Conservation (phyloP, 2,797 vertebrate species). For the Platyrinchus mystaceus region DNA sequence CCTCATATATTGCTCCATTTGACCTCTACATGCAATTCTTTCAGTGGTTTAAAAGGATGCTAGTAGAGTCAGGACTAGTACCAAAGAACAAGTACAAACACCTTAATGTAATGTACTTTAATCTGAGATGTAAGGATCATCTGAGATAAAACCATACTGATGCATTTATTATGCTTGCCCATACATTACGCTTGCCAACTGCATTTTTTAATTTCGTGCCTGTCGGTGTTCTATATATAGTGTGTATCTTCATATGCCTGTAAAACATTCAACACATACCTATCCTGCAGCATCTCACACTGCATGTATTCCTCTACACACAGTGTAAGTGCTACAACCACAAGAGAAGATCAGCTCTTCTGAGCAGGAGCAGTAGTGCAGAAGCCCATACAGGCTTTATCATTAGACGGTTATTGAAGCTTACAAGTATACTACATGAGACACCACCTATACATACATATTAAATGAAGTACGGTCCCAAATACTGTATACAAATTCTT, state of each 20-base stretch:
- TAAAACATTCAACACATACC: not conserved
- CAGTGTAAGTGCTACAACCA: not conserved
- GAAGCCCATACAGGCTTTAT: not conserved
- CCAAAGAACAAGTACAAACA: not conserved
- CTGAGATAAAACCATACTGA: not conserved
- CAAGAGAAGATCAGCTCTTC: not conserved
- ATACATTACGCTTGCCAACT: not conserved
- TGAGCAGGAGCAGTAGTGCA: not conserved
- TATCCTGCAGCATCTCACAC: not conserved
- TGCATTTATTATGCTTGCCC: not conserved
- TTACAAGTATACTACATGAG: not conserved
- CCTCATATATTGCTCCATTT: not conserved
- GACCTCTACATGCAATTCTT: not conserved
- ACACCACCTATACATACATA: not conserved
- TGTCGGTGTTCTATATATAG: not conserved
- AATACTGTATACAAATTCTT: not conserved
- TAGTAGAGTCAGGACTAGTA: not conserved
- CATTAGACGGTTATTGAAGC: not conserved
- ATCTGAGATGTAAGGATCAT: not conserved
- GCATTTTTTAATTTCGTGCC: not conserved
- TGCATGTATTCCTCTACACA: not conserved
- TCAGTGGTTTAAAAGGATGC: not conserved
- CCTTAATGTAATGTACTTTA: not conserved
- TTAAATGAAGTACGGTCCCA: not conserved
- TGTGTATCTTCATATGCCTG: not conserved